phyloP scores from a whole-genome alignment of 1,140 invertebrate species.

The Drosophila cardini region DNA sequence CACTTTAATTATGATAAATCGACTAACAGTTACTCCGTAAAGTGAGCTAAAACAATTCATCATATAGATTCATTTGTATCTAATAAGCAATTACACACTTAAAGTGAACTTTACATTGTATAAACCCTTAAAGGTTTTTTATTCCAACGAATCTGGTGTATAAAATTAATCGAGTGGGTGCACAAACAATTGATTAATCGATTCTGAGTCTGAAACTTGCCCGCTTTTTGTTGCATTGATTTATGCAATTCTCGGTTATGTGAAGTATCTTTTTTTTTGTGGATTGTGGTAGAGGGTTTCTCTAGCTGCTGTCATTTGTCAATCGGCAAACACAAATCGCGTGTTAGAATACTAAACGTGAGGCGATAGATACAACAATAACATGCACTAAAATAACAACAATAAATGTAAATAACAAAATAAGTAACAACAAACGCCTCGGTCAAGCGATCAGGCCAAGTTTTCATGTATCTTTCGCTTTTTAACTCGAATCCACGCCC shows the following conservation, averaged over 20 bases:
- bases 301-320: slow-evolving; percentile 40
- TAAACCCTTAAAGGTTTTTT: neutral
- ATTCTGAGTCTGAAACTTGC: slow-evolving; percentile 18
- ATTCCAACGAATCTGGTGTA: neutral
- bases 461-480: slow-evolving; percentile 31
- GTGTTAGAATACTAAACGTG: slow-evolving; percentile 62
- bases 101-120: too few species aligned
- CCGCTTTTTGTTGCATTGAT: slow-evolving; percentile 40
- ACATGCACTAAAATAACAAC: slow-evolving; percentile 15
- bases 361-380: slow-evolving; percentile 29
- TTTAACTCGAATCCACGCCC: slow-evolving; percentile 49
- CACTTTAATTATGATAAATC: neutral
- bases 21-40: too few species aligned
- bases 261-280: slow-evolving; percentile 4
- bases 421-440: slow-evolving; percentile 25
- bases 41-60: neutral
- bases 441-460: slow-evolving; percentile 52
- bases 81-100: too few species aligned
- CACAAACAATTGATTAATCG: slow-evolving; percentile 66
- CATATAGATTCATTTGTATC: neutral
- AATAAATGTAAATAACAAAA: slow-evolving; percentile 17
- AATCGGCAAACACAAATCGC: slow-evolving; percentile 46
- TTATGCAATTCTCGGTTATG: slow-evolving; percentile 26
- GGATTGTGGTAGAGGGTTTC: neutral
- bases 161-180: slow-evolving; percentile 50